Percentiles rank a stretch among this genome's conserved stretches.
Evolutionary conservation across 2,888 invertebrate species (phyloP).

Genomic region (Clivina fossor): DNA sequence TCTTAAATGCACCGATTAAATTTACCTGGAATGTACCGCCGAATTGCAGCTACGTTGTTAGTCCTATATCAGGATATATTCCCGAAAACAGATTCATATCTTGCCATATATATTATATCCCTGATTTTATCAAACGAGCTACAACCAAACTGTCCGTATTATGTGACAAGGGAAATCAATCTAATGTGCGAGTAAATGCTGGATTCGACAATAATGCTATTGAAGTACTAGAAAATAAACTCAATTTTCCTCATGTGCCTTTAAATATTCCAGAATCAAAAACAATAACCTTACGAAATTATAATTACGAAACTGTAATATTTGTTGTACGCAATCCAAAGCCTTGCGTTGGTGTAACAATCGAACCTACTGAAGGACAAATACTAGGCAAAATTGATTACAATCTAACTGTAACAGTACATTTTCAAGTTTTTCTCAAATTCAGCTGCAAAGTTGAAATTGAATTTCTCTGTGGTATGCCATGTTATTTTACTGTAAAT

Average conservation of each 20-base stretch:
- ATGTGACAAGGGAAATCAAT: conserved; percentile 46
- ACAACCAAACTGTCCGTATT: conserved; percentile 46
- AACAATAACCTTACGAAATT: conserved; percentile 36
- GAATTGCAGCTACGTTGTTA: conserved; percentile 55
- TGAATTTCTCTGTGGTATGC: conserved; percentile 47
- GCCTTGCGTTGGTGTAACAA: conserved; percentile 40
- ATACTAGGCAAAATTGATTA: conserved; percentile 41
- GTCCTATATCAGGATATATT: conserved; percentile 58
- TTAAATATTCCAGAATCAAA: conserved; percentile 46
- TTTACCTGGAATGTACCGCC: conserved; percentile 58
- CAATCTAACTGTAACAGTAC: conserved; percentile 41
- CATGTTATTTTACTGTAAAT: conserved; percentile 52
- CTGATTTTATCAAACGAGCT: conserved; percentile 41
- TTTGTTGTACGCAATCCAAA: conserved; percentile 40
- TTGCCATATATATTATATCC: conserved; percentile 52
- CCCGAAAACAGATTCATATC: conserved; percentile 56
- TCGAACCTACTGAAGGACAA: conserved; percentile 42
- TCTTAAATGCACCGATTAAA: conserved; percentile 56
- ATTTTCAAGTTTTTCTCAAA: conserved; percentile 31
- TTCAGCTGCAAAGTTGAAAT: conserved; percentile 36
- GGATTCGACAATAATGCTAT: conserved; percentile 38
- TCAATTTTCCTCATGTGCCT: conserved; percentile 49
- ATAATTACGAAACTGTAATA: conserved; percentile 13
- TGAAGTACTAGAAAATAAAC: conserved; percentile 38
- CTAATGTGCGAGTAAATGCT: conserved; percentile 42